These are phyloP conservation scores for Himalopsyche anomala DNA, from an alignment of 2,888 invertebrate species.

Conservation along the genomic window DNA sequence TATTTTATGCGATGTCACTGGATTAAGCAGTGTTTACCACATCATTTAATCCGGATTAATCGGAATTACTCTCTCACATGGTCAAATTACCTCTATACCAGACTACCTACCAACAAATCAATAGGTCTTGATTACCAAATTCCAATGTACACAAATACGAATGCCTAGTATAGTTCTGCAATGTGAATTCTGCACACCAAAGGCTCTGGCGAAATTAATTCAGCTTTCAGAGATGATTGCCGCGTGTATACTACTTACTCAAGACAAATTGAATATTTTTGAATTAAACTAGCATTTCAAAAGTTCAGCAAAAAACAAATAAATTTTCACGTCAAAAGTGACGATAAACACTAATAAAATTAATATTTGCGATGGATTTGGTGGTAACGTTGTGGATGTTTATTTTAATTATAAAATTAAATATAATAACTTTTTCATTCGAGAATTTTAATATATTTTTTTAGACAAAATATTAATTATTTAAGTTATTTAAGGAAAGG, in stretches of 20 bases:
- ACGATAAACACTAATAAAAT: no score
- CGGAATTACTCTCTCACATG: not conserved
- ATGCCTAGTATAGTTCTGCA: not conserved
- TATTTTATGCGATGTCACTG: no score
- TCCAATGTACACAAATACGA: not conserved
- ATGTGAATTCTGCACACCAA: conserved; percentile 1
- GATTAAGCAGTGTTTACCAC: not conserved
- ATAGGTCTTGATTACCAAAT: conserved; percentile 20
- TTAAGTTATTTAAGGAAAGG: no score
- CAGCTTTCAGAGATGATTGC: not conserved
- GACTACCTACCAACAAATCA: not conserved
- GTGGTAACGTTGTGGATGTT: no score
- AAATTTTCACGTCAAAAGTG: no score
- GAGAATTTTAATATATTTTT: no score
- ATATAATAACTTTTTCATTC: no score
- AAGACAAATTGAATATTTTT: not conserved
- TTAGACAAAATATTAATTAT: no score
- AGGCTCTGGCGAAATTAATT: not conserved
- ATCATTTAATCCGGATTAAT: not conserved
- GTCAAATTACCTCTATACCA: not conserved
- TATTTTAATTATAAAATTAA: no score
- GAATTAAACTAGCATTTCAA: not conserved
- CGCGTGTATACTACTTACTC: not conserved
- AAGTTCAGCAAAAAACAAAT: not conserved
- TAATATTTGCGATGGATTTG: no score